phyloP scores from a whole-genome alignment of 64 coral and sea anemone genomes.

The Catalaphyllia jardinei region DNA sequence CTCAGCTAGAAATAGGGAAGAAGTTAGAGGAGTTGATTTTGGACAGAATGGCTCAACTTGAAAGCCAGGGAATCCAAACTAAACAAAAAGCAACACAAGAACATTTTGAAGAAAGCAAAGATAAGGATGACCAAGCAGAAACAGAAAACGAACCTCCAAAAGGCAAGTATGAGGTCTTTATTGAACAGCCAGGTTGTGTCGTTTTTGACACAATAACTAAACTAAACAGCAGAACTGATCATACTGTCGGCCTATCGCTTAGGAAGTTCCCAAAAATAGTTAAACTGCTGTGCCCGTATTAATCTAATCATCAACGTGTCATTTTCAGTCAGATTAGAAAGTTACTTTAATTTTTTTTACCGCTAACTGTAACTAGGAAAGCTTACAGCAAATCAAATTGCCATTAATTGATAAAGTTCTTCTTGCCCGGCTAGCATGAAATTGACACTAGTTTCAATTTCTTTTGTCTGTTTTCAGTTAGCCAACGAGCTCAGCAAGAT shows the following conservation, averaged over 20 bases:
- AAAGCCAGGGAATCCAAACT: background rate
- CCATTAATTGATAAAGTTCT: background rate
- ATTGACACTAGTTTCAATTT: background rate
- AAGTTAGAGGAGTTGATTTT: slow-evolving; percentile 36
- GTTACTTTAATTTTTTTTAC: too few relatives aligned
- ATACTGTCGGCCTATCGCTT: too few relatives aligned
- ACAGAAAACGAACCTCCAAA: background rate
- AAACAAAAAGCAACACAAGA: background rate
- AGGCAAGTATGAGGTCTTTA: background rate
- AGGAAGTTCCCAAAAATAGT: too few relatives aligned
- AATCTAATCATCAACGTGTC: too few relatives aligned
- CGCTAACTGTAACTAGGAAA: too few relatives aligned
- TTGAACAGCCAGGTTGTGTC: background rate
- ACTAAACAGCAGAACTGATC: background rate
- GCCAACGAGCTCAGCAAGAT: slow-evolving; percentile 18
- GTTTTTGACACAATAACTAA: background rate
- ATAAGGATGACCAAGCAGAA: background rate
- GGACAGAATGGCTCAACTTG: slow-evolving; percentile 26
- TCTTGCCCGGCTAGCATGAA: background rate
- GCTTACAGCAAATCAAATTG: too few relatives aligned
- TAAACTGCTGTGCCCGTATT: too few relatives aligned
- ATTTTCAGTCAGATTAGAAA: too few relatives aligned
- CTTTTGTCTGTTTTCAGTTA: background rate
- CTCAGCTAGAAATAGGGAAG: slow-evolving; percentile 20
- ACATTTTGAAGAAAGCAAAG: slow-evolving; percentile 7